Evolutionary conservation across 2,797 vertebrate species (phyloP).

Genomic region (Fratercula arctica): DNA sequence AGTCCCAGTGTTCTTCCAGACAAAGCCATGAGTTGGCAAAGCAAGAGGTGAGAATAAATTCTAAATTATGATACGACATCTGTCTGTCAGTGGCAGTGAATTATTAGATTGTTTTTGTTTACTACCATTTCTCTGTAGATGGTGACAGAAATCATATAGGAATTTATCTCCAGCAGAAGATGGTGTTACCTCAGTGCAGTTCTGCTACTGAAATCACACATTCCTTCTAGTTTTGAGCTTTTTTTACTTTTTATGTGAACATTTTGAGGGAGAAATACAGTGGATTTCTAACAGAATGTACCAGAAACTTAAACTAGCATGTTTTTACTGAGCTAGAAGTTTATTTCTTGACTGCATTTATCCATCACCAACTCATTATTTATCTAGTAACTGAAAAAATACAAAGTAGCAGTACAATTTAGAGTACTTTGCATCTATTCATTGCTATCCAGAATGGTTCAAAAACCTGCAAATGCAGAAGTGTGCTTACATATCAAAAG

Average conservation of each 20-base stretch:
- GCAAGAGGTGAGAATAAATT: slow-evolving; percentile 86
- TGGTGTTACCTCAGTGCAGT: not conserved
- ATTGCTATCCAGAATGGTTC: not conserved
- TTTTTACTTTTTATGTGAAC: not conserved
- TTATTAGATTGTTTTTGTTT: not conserved
- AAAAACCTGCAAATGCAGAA: not conserved
- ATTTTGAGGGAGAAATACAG: not conserved
- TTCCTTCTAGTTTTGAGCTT: not conserved
- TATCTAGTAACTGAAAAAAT: not conserved
- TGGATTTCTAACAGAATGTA: not conserved
- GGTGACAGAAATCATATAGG: not conserved
- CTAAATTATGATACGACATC: not conserved
- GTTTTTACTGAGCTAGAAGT: not conserved
- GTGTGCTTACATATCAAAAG: not conserved
- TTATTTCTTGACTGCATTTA: not conserved
- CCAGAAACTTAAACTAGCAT: not conserved
- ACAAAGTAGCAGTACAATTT: not conserved
- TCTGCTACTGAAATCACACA: not conserved
- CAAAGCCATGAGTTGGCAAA: slow-evolving; percentile 83
- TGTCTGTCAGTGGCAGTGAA: not conserved
- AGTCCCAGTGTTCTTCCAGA: slow-evolving; percentile 83
- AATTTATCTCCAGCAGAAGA: not conserved
- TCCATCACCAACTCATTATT: not conserved
- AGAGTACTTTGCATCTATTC: not conserved
- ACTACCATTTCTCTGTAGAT: not conserved